Conservation (phyloP, 2,113 vertebrate species). For the Tinamus guttatus region DNA sequence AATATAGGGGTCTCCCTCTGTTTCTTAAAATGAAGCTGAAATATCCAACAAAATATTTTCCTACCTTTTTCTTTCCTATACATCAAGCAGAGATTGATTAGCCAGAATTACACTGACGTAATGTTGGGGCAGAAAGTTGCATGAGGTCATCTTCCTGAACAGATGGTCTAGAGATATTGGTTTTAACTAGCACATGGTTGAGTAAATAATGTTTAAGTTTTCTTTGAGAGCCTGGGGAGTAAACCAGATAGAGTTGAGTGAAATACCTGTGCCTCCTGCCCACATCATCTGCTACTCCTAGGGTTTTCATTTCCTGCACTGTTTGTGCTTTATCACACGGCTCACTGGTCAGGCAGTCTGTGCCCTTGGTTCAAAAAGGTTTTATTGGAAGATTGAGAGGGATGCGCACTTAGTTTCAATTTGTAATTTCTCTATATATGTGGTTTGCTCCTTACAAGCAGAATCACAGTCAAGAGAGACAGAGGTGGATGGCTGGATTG, state of each 20-base stretch:
- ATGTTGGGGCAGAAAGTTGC: constrained; percentile 42
- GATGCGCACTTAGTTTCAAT: constrained; percentile 25
- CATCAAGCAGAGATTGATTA: constrained; percentile 49
- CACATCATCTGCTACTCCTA: constrained; percentile 81
- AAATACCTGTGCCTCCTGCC: constrained; percentile 77
- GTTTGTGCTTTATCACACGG: constrained; percentile 80
- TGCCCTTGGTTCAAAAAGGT: constrained; percentile 73
- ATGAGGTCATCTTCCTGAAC: constrained; percentile 80
- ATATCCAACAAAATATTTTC: neutral
- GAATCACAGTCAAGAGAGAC: neutral
- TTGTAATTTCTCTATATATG: neutral
- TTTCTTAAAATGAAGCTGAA: neutral
- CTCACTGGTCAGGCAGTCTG: constrained; percentile 77
- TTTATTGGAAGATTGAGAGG: constrained; percentile 32
- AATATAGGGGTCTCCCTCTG: neutral
- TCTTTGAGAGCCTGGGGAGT: constrained; percentile 78
- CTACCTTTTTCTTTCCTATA: neutral
- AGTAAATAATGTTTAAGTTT: constrained; percentile 81
- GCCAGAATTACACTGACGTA: constrained; percentile 64
- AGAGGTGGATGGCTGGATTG: neutral
- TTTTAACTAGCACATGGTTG: constrained; percentile 78
- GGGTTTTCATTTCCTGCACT: constrained; percentile 85
- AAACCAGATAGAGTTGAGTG: constrained; percentile 72
- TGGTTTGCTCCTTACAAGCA: neutral
- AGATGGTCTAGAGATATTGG: constrained; percentile 81